A percentile compares a stretch with the other conserved stretches of the same genome.
These are phyloP conservation scores for Vanacampus margaritifer DNA, from an alignment of 2,113 vertebrate species.

Conservation along the genomic window DNA sequence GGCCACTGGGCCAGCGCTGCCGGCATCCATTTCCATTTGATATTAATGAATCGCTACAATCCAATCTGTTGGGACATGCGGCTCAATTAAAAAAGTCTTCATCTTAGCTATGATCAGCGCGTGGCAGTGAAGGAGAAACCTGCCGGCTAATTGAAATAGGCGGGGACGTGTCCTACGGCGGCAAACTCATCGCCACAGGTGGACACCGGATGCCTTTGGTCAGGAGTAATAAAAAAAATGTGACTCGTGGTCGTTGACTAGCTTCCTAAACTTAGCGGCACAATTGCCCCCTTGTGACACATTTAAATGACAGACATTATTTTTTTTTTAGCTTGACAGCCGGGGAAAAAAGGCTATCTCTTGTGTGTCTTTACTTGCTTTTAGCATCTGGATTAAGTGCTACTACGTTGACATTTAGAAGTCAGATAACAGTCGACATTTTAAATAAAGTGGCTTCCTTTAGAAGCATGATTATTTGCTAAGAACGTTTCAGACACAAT, in stretches of 20 bases:
- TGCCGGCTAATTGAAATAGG: conserved; percentile 54
- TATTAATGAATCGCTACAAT: conserved; percentile 74
- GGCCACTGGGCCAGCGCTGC: conserved; percentile 75
- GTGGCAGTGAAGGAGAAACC: conserved; percentile 46
- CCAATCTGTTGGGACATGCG: conserved; percentile 67
- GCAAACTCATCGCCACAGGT: conserved; percentile 30
- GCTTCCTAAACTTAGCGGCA: neutral
- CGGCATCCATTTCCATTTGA: conserved; percentile 72
- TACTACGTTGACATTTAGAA: neutral
- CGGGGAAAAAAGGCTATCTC: neutral
- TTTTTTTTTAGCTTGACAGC: no score
- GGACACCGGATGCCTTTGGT: conserved; percentile 46
- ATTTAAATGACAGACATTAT: no score
- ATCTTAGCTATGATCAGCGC: conserved; percentile 59
- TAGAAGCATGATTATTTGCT: neutral
- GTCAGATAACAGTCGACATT: neutral
- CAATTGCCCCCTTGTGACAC: no score
- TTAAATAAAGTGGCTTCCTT: neutral
- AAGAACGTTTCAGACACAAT: no score
- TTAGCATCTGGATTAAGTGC: neutral
- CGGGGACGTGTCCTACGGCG: conserved; percentile 19
- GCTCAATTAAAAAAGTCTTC: conserved; percentile 73
- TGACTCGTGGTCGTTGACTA: conserved; percentile 20
- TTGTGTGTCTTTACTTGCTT: conserved; percentile 4
- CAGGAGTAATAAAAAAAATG: conserved; percentile 41